Evolutionary conservation across 1,140 invertebrate genomes (phyloP).

Genomic region (Mycetomoellerius zeteki): DNA sequence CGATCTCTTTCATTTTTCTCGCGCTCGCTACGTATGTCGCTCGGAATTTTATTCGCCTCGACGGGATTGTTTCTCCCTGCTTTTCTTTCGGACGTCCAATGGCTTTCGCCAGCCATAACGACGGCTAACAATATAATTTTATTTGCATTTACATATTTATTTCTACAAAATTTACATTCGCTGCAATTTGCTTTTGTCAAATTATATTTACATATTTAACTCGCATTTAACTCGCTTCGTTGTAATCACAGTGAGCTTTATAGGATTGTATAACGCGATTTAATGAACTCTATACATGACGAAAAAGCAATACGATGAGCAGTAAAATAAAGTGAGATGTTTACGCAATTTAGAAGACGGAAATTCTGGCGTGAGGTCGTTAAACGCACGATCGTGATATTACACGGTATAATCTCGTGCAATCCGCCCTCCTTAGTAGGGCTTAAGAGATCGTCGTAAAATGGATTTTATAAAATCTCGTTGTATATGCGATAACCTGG

Average conservation of each 20-base stretch:
- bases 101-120: not conserved
- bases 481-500: constrained; percentile 19
- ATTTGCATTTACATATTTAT: not conserved
- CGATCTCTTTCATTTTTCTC: constrained; percentile 56
- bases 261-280: not conserved
- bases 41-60: constrained; percentile 32
- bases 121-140: constrained; percentile 9
- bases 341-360: constrained; percentile 10
- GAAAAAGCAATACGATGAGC: not conserved
- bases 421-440: not conserved
- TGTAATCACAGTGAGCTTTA: not conserved
- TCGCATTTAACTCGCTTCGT: not conserved
- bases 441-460: constrained; percentile 47
- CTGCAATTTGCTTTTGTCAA: not conserved
- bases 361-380: not conserved
- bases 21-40: constrained; percentile 11
- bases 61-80: not conserved
- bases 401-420: constrained; percentile 37
- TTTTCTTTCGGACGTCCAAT: not conserved
- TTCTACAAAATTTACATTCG: not conserved
- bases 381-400: constrained; percentile 34
- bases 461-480: constrained; percentile 46
- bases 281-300: not conserved
- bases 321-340: not conserved
- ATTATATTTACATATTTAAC: constrained; percentile 1